These are phyloP conservation scores for Anagrus nilaparvatae DNA, from an alignment of 1,140 invertebrate species.

Conservation along the genomic window DNA sequence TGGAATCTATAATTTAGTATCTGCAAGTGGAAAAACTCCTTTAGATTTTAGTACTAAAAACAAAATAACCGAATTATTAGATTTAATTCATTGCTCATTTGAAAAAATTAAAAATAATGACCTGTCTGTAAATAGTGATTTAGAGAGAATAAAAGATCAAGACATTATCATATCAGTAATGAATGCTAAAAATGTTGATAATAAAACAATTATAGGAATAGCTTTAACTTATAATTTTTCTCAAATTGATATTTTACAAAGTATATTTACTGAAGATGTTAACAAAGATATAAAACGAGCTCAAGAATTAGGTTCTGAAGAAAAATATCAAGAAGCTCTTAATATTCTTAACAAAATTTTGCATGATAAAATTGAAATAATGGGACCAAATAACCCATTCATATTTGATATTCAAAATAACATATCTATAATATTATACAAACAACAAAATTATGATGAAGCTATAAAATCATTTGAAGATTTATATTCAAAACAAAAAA, in stretches of 20 bases:
- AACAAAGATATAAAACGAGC: background rate
- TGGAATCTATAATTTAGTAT: slow-evolving; percentile 3
- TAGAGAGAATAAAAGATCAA: background rate
- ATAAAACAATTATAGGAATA: background rate
- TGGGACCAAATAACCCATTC: slow-evolving; percentile 6
- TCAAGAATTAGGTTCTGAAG: background rate
- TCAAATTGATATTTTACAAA: background rate
- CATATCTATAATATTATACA: too few species aligned
- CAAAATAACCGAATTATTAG: slow-evolving; percentile 5
- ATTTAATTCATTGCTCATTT: slow-evolving; percentile 7
- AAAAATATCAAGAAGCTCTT: background rate
- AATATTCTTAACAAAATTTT: too few species aligned
- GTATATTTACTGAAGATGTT: background rate
- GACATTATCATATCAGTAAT: slow-evolving; percentile 2
- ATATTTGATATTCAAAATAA: too few species aligned
- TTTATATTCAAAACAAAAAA: too few species aligned
- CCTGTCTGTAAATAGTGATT: background rate
- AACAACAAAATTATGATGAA: too few species aligned
- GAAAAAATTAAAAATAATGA: slow-evolving; percentile 4
- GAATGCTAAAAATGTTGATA: background rate
- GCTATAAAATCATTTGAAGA: too few species aligned
- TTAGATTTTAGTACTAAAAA: slow-evolving; percentile 5
- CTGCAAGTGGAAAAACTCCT: slow-evolving; percentile 2
- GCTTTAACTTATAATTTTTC: slow-evolving; percentile 4
- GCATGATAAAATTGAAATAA: background rate